A percentile compares a stretch with the other conserved stretches of the same genome.
Evolutionary conservation across 2,888 invertebrate genomes (phyloP).

Genomic region (Diabrotica balteata): DNA sequence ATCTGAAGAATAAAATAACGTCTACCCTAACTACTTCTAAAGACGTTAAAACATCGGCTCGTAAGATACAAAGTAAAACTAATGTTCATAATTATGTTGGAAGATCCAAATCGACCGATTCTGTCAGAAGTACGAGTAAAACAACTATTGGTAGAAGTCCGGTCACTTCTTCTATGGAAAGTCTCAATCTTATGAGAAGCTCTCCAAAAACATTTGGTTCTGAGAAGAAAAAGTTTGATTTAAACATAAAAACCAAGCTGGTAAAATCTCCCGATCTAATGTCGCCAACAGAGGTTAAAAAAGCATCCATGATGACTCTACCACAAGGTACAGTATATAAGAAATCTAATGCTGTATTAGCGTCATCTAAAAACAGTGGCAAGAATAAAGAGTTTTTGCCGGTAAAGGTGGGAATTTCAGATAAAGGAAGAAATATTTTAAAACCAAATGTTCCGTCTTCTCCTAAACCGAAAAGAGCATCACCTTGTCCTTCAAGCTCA

Average conservation of each 20-base stretch:
- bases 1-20: constrained; percentile 56
- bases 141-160: constrained; percentile 40
- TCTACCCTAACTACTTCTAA: constrained; percentile 55
- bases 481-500: constrained; percentile 44
- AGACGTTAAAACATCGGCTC: constrained; percentile 56
- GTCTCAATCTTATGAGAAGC: constrained; percentile 24
- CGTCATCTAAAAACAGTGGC: constrained; percentile 51
- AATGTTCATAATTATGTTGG: constrained; percentile 32
- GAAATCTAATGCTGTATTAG: constrained; percentile 57
- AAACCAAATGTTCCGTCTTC: constrained; percentile 38
- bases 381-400: constrained; percentile 53
- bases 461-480: constrained; percentile 38
- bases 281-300: constrained; percentile 67
- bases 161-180: constrained; percentile 32
- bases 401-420: constrained; percentile 59
- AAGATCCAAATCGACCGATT: constrained; percentile 38
- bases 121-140: constrained; percentile 32
- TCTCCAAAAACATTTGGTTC: constrained; percentile 63
- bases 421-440: constrained; percentile 51
- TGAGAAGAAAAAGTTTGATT: constrained; percentile 63
- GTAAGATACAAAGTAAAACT: constrained; percentile 58
- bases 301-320: constrained; percentile 48
- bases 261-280: constrained; percentile 65
- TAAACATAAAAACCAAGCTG: constrained; percentile 50
- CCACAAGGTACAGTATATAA: constrained; percentile 55